Percentiles rank a stretch among this genome's conserved stretches.
These are phyloP conservation scores for Venusia cambrica DNA, from an alignment of 2,888 invertebrate species.

Conservation along the genomic window DNA sequence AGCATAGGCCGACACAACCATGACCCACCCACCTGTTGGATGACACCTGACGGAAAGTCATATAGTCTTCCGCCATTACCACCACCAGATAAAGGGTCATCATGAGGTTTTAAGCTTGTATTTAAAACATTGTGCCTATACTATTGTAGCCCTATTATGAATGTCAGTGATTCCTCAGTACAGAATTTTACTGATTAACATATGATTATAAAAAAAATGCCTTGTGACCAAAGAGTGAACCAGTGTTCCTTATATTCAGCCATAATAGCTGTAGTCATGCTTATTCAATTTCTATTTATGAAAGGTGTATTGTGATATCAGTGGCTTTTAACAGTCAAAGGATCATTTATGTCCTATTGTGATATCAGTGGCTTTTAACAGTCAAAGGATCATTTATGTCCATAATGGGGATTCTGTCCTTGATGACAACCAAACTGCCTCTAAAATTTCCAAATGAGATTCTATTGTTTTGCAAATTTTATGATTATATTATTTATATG, in stretches of 20 bases:
- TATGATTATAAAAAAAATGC: too few relatives aligned
- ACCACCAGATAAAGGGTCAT: conserved; percentile 49
- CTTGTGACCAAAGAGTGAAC: too few relatives aligned
- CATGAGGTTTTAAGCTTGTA: conserved; percentile 43
- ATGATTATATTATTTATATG: conserved; percentile 33
- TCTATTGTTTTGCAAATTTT: conserved; percentile 33
- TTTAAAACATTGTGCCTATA: conserved; percentile 37
- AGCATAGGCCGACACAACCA: conserved; percentile 73
- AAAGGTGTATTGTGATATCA: too few relatives aligned
- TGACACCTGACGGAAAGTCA: conserved; percentile 74
- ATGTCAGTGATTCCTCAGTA: conserved; percentile 4
- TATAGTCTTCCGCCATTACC: conserved; percentile 63
- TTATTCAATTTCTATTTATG: too few relatives aligned
- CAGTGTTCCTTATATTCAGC: too few relatives aligned
- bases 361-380: too few relatives aligned
- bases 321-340: too few relatives aligned
- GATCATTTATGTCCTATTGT: too few relatives aligned
- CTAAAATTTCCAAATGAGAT: conserved; percentile 44
- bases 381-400: not conserved
- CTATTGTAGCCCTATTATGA: conserved; percentile 15
- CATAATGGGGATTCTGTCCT: not conserved
- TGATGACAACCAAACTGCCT: conserved; percentile 42
- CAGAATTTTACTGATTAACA: too few relatives aligned
- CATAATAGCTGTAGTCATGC: too few relatives aligned
- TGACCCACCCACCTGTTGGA: conserved; percentile 75